Conservation (phyloP, 2,888 invertebrate genomes). For the Platycheirus rosarum region DNA sequence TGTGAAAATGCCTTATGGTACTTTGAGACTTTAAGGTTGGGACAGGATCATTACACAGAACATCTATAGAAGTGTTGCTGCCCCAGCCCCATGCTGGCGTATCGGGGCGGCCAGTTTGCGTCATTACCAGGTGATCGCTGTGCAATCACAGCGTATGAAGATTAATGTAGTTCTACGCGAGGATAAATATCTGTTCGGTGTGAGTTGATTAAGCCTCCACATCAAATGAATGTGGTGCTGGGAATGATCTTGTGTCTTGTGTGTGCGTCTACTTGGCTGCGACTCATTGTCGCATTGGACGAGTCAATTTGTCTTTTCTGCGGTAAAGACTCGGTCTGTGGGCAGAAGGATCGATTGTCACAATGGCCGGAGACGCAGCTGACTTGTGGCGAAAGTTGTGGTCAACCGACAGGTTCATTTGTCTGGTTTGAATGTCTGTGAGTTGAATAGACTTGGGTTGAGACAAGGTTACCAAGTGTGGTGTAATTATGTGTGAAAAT, state of each 20-base stretch:
- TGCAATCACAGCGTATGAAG: conserved; percentile 57
- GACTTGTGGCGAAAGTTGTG: conserved; percentile 26
- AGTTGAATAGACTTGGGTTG: not conserved
- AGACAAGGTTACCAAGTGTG: conserved; percentile 16
- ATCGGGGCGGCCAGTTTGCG: conserved; percentile 17
- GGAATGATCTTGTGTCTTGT: not conserved
- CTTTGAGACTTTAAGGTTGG: conserved; percentile 60
- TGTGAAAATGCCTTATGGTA: conserved; percentile 53
- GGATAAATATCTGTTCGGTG: conserved; percentile 72
- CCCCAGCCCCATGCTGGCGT: not conserved
- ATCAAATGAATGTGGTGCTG: conserved; percentile 29
- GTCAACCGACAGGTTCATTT: conserved; percentile 41
- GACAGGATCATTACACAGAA: conserved; percentile 50
- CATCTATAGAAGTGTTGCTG: conserved; percentile 43
- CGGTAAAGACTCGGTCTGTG: not conserved
- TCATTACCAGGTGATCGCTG: conserved; percentile 62
- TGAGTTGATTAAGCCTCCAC: conserved; percentile 71
- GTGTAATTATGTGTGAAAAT: not conserved
- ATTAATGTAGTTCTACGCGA: conserved; percentile 70
- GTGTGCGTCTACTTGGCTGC: not conserved
- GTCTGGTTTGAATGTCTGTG: conserved; percentile 34
- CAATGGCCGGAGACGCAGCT: conserved; percentile 28
- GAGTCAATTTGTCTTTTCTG: conserved; percentile 67
- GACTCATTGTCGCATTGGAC: conserved; percentile 15
- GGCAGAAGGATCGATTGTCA: conserved; percentile 66